Base-by-base conservation (phyloP, 2,113 vertebrate genomes). In the Solea senegalensis region DNA sequence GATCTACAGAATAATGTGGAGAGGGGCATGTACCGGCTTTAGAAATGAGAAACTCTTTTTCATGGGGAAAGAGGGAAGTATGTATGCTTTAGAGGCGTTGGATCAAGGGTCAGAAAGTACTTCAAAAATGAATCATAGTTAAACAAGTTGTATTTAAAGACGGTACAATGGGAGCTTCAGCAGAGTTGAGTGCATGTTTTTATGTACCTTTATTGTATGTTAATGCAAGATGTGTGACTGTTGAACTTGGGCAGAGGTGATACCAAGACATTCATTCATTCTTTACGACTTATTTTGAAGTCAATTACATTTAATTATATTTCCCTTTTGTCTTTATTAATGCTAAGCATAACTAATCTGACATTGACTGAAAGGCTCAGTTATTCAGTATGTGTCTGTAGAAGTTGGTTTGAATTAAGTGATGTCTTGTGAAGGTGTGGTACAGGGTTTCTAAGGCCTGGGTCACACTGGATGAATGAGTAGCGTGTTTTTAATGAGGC, bases 191-290 rank as follows among this genome's bases (percentile, higher is more conserved):
- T 8, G 52, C 5, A 59, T 59, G 9, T 50, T 27, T 13, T 59
- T 16, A 65, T 52, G 4, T 3, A 34, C n/a, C 15, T 71, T 72
- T 26, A 74, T 49, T 48, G 45, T 69, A 16, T 28, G 40, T 34
- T 34, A 34, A 34, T 34, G 34, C 34, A 34, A 34, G 40, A 28
- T 9, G 54, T 5, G 9, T 61, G 28, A 39, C 55, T 39, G 62
- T 62, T 67, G 48, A 63, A 34, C 2, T 45, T 69, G 69, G 60
- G 77, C 63, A 45, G 7, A 73, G 49, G n/a, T 50, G 2, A 15
- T n/a, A 21, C 8, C 5, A 2, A 54, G 60, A 67, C 76, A 69
- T 50, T 72, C 52, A 78, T 69, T 69, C 58, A 2, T 69, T 75
- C 51, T 2, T 34, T 6, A 34, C 34, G 3, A 34, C 34, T 34